Conservation (phyloP, 2,888 invertebrate species). For the Oscheius sp. region DNA sequence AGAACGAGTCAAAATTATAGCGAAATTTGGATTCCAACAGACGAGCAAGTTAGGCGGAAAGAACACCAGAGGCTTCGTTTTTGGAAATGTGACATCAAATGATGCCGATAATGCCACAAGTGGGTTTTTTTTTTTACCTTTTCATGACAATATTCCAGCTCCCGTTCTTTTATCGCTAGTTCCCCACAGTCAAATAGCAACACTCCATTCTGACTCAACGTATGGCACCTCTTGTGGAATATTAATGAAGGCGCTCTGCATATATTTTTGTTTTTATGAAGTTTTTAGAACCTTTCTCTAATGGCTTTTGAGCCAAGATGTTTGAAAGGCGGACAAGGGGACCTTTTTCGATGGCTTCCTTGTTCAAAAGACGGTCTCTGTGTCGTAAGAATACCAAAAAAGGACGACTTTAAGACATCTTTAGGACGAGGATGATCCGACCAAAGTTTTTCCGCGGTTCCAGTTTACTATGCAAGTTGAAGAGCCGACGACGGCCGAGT, state of each 20-base stretch:
- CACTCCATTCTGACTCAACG: slow-evolving; percentile 47
- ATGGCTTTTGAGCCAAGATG: slow-evolving; percentile 83
- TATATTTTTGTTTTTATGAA: slow-evolving; percentile 80
- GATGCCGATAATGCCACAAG: slow-evolving; percentile 41
- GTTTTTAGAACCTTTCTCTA: slow-evolving; percentile 83
- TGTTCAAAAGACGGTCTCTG: slow-evolving; percentile 57
- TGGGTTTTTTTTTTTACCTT: slow-evolving; percentile 14
- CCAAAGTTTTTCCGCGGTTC: slow-evolving; percentile 86
- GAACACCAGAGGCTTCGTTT: slow-evolving; percentile 92
- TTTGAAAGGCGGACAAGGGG: slow-evolving; percentile 59
- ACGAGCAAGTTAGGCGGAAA: slow-evolving; percentile 87
- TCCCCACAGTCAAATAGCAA: slow-evolving; percentile 53
- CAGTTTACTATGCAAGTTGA: slow-evolving; percentile 95
- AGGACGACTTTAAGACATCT: slow-evolving; percentile 74
- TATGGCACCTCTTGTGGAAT: slow-evolving; percentile 55
- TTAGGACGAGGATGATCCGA: slow-evolving; percentile 86
- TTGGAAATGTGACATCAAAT: slow-evolving; percentile 86
- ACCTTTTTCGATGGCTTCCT: slow-evolving; percentile 62
- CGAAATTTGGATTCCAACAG: slow-evolving; percentile 96
- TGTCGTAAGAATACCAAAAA: slow-evolving; percentile 30
- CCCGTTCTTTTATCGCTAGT: slow-evolving; percentile 52
- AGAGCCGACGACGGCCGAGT: slow-evolving; percentile 90
- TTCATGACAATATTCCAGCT: slow-evolving; percentile 35
- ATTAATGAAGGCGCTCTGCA: slow-evolving; percentile 44
- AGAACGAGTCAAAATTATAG: slow-evolving; percentile 79